These are phyloP conservation scores for Capra hircus DNA, from an alignment of 2,113 vertebrate species.

Conservation along the genomic window DNA sequence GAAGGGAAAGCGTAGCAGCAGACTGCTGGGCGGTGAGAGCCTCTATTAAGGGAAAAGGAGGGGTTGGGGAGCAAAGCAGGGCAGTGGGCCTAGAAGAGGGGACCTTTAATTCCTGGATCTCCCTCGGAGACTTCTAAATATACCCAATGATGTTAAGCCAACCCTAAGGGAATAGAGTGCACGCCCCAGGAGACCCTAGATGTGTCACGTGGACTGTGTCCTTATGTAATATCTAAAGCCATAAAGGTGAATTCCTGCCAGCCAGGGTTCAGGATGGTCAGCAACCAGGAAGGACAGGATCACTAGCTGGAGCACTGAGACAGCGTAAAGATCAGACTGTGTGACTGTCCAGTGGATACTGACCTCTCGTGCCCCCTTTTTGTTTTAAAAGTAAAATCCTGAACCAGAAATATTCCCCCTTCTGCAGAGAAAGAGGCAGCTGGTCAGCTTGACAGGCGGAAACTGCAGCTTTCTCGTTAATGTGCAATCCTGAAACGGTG, in stretches of 20 bases:
- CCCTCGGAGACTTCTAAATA: background rate
- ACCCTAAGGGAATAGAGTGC: background rate
- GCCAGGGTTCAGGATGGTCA: background rate
- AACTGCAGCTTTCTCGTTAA: slow-evolving; percentile 76
- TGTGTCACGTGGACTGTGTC: background rate
- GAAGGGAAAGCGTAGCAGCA: background rate
- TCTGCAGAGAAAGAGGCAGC: slow-evolving; percentile 72
- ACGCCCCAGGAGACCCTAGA: background rate
- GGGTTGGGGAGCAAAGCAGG: background rate
- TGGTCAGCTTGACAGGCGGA: slow-evolving; percentile 79
- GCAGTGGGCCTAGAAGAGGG: background rate
- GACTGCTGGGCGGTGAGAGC: background rate
- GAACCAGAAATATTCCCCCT: slow-evolving; percentile 46
- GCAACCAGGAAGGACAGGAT: background rate
- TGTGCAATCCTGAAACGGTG: slow-evolving; percentile 74
- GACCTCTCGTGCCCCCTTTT: slow-evolving; percentile 64
- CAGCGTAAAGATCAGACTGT: background rate
- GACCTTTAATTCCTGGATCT: background rate
- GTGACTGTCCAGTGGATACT: slow-evolving; percentile 56
- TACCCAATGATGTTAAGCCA: background rate
- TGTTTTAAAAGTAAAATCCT: slow-evolving; percentile 60
- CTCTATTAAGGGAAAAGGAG: background rate
- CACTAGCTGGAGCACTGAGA: background rate
- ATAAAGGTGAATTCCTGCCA: background rate
- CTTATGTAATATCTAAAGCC: slow-evolving; percentile 3